Base-by-base conservation (phyloP, 2,888 invertebrate genomes). In the Glaucopsyche alexis region DNA sequence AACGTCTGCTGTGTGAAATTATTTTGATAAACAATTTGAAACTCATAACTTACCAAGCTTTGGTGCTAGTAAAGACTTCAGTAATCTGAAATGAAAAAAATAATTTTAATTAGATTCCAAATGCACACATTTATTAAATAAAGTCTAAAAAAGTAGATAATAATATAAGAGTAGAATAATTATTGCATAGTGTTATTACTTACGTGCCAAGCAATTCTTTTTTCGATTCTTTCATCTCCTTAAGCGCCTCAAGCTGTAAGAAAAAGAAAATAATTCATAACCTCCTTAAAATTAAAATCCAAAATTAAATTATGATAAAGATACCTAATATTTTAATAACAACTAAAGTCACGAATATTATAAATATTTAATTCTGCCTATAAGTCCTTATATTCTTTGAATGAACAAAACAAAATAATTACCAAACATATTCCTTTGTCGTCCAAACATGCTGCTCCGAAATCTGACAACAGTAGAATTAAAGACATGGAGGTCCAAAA, bases 161-260 rank as follows among this genome's bases (percentile, higher is more conserved):
- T 42, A 7, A 42, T 42, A 7, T 42, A 7, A 42, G 42, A 42
- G 42, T 42, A 42, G 42, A 7, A 7, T 42, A 42, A 42, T 29
- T 29, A 29, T 29, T 29, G 29, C 29, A 29, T 6, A 42, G 42
- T 42, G 8, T 42, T 11, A 7, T 60, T 14, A 90, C 92, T 84
- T 83, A 92, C 92, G 89, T 81, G 70, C 87, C 83, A 16, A 91
- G 76, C 2, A 87, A 86, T 5, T 82, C 78, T 79, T 92, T 93
- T 76, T 88, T 86, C 78, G 90, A 92, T 81, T 90, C 90, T 77
- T 91, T 92, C 81, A 91, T 82, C 70, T 90, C 91, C 73, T 90
- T 88, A 0, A 93, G 76, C 0, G 89, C 88, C 75, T 92, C 91
- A 76, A 91, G 75, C 92, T 91, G 85, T 71, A 83, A 84, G 74